These are phyloP conservation scores for Octomys mimax DNA, from an alignment of 2,797 vertebrate species.

Conservation along the genomic window DNA sequence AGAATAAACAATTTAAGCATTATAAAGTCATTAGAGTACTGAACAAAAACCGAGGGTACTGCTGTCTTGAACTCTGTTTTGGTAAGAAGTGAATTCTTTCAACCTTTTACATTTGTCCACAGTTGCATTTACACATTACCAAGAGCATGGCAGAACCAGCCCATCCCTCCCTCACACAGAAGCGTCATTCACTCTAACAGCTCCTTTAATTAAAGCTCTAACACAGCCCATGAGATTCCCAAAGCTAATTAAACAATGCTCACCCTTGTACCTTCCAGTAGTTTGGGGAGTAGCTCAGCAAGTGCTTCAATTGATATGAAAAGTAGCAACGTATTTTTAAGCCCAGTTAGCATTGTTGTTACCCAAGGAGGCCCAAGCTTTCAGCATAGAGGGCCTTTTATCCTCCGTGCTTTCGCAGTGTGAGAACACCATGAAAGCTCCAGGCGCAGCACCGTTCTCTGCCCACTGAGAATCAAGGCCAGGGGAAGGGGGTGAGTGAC, in stretches of 20 bases:
- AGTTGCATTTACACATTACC: slow-evolving; percentile 41
- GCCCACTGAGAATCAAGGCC: slow-evolving; percentile 43
- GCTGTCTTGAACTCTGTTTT: slow-evolving; percentile 31
- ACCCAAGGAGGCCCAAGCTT: slow-evolving; percentile 60
- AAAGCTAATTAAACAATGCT: slow-evolving; percentile 76
- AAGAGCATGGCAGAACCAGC: background rate
- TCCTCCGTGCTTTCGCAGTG: slow-evolving; percentile 62
- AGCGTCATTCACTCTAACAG: slow-evolving; percentile 9
- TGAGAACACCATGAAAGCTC: slow-evolving; percentile 64
- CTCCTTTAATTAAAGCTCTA: slow-evolving; percentile 76
- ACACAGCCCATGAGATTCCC: slow-evolving; percentile 49
- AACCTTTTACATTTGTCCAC: slow-evolving; percentile 53
- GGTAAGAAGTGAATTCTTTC: slow-evolving; percentile 22
- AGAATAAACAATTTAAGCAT: slow-evolving; percentile 38
- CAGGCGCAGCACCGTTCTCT: background rate
- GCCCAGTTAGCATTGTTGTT: slow-evolving; percentile 59
- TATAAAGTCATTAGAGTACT: background rate
- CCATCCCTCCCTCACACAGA: background rate
- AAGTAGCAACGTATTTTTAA: slow-evolving; percentile 74
- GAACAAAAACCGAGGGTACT: background rate
- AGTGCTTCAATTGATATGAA: slow-evolving; percentile 70
- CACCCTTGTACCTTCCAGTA: slow-evolving; percentile 64
- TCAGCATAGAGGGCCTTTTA: slow-evolving; percentile 74
- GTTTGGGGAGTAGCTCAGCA: slow-evolving; percentile 58
- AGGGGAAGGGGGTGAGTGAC: background rate